Conservation (phyloP, 2,113 vertebrate genomes). For the Bungarus multicinctus region DNA sequence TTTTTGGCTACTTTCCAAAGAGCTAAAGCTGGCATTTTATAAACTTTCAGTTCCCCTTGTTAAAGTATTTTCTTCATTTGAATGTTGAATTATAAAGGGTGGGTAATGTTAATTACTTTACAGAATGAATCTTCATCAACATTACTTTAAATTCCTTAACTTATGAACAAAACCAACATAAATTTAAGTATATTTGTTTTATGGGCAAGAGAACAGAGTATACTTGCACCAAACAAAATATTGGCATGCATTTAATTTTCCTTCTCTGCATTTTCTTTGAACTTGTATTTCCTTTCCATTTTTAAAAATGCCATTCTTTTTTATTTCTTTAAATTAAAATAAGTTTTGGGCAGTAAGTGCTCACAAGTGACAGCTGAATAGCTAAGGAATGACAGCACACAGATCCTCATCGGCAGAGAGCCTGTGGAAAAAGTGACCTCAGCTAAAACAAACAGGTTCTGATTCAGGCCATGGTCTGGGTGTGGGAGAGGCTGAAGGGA, state of each 20-base stretch:
- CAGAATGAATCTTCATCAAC: neutral
- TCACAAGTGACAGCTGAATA: neutral
- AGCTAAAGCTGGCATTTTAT: neutral
- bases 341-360: neutral
- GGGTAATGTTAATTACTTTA: neutral
- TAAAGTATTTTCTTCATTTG: neutral
- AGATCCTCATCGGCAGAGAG: neutral
- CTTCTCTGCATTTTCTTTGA: neutral
- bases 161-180: neutral
- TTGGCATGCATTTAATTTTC: neutral
- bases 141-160: neutral
- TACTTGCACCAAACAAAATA: neutral
- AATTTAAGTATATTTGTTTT: neutral
- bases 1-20: neutral
- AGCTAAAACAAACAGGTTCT: slow-evolving; percentile 18
- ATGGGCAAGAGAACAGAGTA: too few species aligned
- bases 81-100: neutral
- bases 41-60: neutral
- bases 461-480: neutral
- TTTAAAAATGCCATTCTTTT: neutral
- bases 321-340: neutral
- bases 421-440: slow-evolving; percentile 19
- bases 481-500: neutral
- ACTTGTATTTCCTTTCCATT: neutral
- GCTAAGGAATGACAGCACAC: neutral